Evolutionary conservation across 2,797 vertebrate genomes (phyloP).

Genomic region (Falco biarmicus): DNA sequence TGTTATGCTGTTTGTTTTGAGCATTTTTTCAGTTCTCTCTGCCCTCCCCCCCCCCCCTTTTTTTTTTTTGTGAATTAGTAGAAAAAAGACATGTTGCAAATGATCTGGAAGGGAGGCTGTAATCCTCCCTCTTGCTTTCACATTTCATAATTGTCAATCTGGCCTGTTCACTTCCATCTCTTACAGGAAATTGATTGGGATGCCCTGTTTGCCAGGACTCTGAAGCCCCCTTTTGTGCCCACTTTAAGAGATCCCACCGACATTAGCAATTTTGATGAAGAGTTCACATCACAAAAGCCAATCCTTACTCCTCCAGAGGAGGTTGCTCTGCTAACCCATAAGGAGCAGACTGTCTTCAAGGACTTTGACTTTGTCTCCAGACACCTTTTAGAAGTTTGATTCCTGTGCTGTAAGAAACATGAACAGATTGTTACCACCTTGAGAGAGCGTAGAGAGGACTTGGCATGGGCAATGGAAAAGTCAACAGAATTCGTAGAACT

Average conservation of each 20-base stretch:
- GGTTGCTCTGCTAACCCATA: constrained; percentile 72
- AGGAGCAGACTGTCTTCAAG: constrained; percentile 87
- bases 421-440: neutral
- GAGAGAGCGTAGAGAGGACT: neutral
- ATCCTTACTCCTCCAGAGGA: constrained; percentile 86
- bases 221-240: constrained; percentile 90
- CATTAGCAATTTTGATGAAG: constrained; percentile 91
- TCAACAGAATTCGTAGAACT: neutral
- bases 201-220: constrained; percentile 83
- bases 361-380: constrained; percentile 91
- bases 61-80: neutral
- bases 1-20: neutral
- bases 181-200: constrained; percentile 87
- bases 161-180: neutral
- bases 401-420: neutral
- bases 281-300: constrained; percentile 89
- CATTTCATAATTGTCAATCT: neutral
- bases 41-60: too few relatives aligned
- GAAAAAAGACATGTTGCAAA: neutral
- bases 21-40: neutral
- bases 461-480: constrained; percentile 2
- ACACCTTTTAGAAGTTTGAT: constrained; percentile 63
- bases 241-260: constrained; percentile 80
- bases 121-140: neutral
- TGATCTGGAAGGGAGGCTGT: neutral